Evolutionary conservation across 2,888 invertebrate species (phyloP).

Genomic region (Hipparchia sbordonii): DNA sequence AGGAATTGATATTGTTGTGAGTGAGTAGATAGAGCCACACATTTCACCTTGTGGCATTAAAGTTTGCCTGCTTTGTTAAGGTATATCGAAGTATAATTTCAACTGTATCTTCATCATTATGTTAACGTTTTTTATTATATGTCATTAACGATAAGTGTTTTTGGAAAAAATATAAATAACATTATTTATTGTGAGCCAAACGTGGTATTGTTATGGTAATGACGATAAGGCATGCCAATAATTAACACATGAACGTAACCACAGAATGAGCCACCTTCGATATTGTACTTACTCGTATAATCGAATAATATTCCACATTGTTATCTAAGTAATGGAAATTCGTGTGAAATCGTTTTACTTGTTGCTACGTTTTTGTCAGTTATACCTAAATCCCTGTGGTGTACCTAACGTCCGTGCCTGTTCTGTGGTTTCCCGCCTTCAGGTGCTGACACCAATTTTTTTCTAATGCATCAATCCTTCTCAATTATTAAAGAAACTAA

Average conservation of each 20-base stretch:
- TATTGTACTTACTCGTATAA: neutral
- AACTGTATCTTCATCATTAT: slow-evolving; percentile 13
- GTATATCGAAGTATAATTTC: neutral
- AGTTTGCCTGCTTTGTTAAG: neutral
- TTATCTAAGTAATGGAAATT: neutral
- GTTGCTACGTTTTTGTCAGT: neutral
- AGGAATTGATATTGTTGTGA: no score
- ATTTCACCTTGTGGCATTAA: neutral
- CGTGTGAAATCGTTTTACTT: neutral
- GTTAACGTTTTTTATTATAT: slow-evolving; percentile 3
- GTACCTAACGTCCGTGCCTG: no score
- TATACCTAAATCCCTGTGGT: neutral
- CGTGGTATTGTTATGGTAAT: slow-evolving; percentile 24
- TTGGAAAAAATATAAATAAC: slow-evolving; percentile 2
- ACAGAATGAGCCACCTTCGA: slow-evolving; percentile 32
- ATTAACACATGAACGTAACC: slow-evolving; percentile 32
- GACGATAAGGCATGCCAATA: slow-evolving; percentile 20
- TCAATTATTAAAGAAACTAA: no score
- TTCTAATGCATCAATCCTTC: no score
- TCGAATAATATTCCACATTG: neutral
- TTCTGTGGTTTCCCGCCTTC: no score
- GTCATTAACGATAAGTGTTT: slow-evolving; percentile 4
- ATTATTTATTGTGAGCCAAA: neutral
- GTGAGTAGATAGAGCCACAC: no score
- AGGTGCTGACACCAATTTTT: no score